Conservation (phyloP, 1,140 invertebrate genomes). For the Oryzaephilus surinamensis region DNA sequence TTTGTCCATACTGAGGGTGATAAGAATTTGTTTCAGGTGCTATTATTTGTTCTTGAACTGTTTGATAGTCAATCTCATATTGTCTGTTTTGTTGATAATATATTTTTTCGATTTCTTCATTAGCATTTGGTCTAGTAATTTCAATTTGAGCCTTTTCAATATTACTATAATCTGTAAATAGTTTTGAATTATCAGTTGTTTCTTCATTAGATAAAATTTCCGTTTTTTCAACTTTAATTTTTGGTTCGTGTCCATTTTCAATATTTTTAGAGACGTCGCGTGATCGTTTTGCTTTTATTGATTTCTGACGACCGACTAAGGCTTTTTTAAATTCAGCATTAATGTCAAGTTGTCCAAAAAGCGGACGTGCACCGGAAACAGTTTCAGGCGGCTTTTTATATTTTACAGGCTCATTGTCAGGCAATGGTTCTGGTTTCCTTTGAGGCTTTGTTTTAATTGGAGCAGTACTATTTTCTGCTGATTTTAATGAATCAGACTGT, state of each 20-base stretch:
- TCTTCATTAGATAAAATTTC: slow-evolving; percentile 14
- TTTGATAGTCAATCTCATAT: slow-evolving; percentile 30
- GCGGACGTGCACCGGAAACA: slow-evolving; percentile 33
- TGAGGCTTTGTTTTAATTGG: background rate
- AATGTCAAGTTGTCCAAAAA: slow-evolving; percentile 32
- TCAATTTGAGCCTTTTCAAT: slow-evolving; percentile 27
- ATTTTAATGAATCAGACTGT: background rate
- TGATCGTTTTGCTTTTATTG: slow-evolving; percentile 14
- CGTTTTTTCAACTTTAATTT: slow-evolving; percentile 12
- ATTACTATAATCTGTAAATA: slow-evolving; percentile 19
- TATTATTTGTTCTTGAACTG: slow-evolving; percentile 17
- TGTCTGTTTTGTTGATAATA: slow-evolving; percentile 29
- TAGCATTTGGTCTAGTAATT: slow-evolving; percentile 21
- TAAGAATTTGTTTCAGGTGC: background rate
- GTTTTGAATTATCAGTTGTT: slow-evolving; percentile 4
- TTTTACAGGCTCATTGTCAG: background rate
- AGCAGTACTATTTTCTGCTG: background rate
- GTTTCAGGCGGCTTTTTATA: slow-evolving; percentile 33
- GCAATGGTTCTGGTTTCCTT: no score
- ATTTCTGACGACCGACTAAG: slow-evolving; percentile 24
- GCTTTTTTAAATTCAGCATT: slow-evolving; percentile 34
- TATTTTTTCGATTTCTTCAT: slow-evolving; percentile 31
- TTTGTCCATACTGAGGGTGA: background rate
- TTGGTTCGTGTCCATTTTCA: slow-evolving; percentile 6
- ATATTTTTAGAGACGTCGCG: slow-evolving; percentile 13